phyloP scores from a whole-genome alignment of 2,113 vertebrate species.

The Cryptoleucopteryx plumbea region DNA sequence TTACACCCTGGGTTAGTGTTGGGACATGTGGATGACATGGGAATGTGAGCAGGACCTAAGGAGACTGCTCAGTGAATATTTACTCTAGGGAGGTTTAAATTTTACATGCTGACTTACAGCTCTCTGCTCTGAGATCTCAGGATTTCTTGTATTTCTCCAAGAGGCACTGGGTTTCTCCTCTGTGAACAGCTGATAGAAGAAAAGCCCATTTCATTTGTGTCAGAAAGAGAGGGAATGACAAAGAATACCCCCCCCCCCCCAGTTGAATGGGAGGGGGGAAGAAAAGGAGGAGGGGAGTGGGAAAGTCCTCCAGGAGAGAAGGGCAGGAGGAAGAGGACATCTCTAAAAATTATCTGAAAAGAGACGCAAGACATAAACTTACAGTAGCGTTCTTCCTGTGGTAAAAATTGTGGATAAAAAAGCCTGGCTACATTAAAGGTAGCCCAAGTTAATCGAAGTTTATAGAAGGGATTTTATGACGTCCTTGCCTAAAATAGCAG shows the following conservation, averaged over 20 bases:
- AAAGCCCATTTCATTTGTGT: constrained; percentile 31
- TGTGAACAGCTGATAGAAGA: constrained; percentile 48
- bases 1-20: neutral
- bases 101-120: neutral
- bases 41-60: neutral
- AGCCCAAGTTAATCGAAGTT: constrained; percentile 10
- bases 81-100: neutral
- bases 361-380: neutral
- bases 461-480: neutral
- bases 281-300: neutral
- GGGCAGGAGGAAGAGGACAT: neutral
- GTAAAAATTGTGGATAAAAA: neutral
- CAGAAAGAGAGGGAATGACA: constrained; percentile 24
- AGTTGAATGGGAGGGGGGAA: neutral
- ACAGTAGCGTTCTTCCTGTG: neutral
- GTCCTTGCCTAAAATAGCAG: neutral
- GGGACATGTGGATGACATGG: neutral
- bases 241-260: neutral
- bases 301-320: neutral
- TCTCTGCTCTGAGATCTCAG: neutral
- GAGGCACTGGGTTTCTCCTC: neutral
- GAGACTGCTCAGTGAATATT: neutral
- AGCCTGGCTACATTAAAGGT: neutral
- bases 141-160: neutral
- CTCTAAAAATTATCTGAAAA: neutral